These are phyloP conservation scores for Willisornis vidua DNA, from an alignment of 2,113 vertebrate genomes.

Conservation along the genomic window DNA sequence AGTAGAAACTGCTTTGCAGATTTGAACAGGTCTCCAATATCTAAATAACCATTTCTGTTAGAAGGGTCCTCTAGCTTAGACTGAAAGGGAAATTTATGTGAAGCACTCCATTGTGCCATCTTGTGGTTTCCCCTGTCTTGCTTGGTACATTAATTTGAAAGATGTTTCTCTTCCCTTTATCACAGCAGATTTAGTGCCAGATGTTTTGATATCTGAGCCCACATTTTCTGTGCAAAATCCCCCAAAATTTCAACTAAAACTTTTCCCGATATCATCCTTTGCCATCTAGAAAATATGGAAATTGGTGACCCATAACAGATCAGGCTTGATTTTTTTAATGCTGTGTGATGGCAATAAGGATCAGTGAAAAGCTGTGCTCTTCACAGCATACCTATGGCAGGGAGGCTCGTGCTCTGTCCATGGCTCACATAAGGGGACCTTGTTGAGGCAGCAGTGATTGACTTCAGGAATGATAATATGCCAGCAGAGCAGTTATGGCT, in stretches of 20 bases:
- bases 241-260: background rate
- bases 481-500: background rate
- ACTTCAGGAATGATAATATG: background rate
- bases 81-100: background rate
- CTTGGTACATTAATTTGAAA: background rate
- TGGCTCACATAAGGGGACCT: background rate
- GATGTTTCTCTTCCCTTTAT: background rate
- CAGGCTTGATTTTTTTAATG: background rate
- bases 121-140: conserved; percentile 16
- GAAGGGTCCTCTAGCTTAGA: background rate
- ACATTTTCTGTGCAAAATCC: background rate
- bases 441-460: background rate
- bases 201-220: background rate
- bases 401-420: fast-evolving
- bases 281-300: background rate
- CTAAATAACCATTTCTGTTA: background rate
- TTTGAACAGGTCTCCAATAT: background rate
- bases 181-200: background rate
- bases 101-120: conserved; percentile 14
- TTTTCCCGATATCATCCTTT: background rate
- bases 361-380: background rate
- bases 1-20: background rate
- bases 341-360: background rate
- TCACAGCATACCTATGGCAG: fast-evolving
- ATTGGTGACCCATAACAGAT: background rate